Percentiles rank a stretch among this genome's conserved stretches.
phyloP scores from a whole-genome alignment of 2,888 invertebrate genomes.

The Ernsta delagoae region DNA sequence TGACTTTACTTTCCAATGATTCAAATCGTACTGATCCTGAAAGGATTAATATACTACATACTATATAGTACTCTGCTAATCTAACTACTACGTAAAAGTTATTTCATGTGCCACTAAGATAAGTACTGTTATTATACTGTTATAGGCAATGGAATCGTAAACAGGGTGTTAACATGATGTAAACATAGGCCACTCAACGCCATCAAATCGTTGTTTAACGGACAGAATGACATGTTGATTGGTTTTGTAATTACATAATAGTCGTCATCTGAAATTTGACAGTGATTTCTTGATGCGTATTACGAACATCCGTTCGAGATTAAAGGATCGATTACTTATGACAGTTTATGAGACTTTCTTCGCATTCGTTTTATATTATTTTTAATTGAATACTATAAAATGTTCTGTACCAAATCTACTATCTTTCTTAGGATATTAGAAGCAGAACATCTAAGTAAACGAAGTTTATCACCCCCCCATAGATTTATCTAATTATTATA shows the following conservation, averaged over 20 bases:
- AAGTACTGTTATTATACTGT: not conserved
- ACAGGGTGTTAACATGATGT: slow-evolving; percentile 7
- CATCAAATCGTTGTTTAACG: slow-evolving; percentile 11
- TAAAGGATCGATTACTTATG: not conserved
- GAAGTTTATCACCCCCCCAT: too few relatives aligned
- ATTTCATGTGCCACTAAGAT: not conserved
- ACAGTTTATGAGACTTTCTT: too few relatives aligned
- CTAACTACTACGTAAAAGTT: not conserved
- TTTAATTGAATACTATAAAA: too few relatives aligned
- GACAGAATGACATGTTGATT: slow-evolving; percentile 15
- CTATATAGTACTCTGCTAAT: not conserved
- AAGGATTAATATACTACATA: too few relatives aligned
- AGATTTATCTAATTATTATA: too few relatives aligned
- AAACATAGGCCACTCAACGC: slow-evolving; percentile 3
- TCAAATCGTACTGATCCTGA: too few relatives aligned
- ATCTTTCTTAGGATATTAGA: too few relatives aligned
- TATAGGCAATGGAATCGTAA: slow-evolving; percentile 4
- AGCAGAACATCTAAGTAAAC: too few relatives aligned
- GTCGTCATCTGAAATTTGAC: slow-evolving; percentile 28
- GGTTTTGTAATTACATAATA: slow-evolving; percentile 29
- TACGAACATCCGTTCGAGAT: not conserved
- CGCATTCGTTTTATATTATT: too few relatives aligned
- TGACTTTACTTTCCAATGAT: too few relatives aligned
- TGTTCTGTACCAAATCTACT: too few relatives aligned
- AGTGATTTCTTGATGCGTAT: not conserved